phyloP scores from a whole-genome alignment of 2,113 vertebrate species.

The Typhlomys cinereus region DNA sequence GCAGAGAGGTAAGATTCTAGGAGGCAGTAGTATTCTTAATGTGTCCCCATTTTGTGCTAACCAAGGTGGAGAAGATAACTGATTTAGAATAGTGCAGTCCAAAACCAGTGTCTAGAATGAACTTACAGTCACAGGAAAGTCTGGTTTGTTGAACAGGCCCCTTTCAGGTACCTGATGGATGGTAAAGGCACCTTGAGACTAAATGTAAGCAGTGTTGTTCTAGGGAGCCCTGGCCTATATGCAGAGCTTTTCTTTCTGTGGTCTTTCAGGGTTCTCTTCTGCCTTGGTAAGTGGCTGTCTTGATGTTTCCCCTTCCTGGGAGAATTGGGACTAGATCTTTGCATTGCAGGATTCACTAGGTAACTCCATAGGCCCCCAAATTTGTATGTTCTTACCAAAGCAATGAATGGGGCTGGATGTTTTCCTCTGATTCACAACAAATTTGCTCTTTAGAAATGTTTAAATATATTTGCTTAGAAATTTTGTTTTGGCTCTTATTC shows the following conservation, averaged over 20 bases:
- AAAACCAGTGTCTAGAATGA: background rate
- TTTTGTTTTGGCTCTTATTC: background rate
- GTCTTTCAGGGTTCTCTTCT: background rate
- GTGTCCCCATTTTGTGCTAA: background rate
- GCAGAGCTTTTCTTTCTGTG: background rate
- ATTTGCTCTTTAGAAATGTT: background rate
- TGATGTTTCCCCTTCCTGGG: background rate
- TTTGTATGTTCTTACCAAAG: background rate
- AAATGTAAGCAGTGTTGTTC: background rate
- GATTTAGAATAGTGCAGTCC: background rate
- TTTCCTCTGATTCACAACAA: background rate
- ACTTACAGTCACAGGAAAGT: background rate
- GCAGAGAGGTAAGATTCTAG: background rate
- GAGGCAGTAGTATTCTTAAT: background rate
- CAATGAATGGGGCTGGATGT: background rate
- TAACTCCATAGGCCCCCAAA: background rate
- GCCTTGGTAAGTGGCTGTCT: background rate
- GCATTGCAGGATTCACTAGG: background rate
- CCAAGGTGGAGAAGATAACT: background rate
- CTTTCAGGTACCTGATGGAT: background rate
- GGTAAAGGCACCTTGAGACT: background rate
- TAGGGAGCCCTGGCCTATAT: fast-evolving
- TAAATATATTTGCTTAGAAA: background rate
- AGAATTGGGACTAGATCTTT: background rate
- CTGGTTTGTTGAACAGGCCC: background rate